These are phyloP conservation scores for Pseudoatta argentina DNA, from an alignment of 1,140 invertebrate genomes.

Conservation along the genomic window DNA sequence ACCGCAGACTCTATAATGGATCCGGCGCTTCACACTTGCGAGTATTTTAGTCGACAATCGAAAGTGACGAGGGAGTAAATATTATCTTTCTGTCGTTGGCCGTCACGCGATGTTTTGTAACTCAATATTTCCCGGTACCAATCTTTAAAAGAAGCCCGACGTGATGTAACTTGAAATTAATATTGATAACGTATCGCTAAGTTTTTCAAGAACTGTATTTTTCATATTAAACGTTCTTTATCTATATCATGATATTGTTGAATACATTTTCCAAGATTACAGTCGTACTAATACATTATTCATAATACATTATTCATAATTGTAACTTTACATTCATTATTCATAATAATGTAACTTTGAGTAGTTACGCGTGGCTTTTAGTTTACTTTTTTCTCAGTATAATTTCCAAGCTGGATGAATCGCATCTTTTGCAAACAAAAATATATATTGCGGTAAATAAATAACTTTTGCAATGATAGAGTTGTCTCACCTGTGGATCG, in stretches of 20 bases:
- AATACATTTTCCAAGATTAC: background rate
- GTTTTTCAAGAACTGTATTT: background rate
- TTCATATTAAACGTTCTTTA: background rate
- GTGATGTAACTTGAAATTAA: background rate
- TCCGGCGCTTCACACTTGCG: constrained; percentile 15
- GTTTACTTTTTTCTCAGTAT: background rate
- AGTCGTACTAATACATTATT: background rate
- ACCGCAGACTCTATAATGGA: background rate
- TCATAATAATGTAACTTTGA: background rate
- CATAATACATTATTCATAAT: background rate
- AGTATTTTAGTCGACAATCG: constrained; percentile 58
- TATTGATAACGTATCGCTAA: constrained; percentile 20
- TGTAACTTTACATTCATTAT: background rate
- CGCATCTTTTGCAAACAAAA: background rate
- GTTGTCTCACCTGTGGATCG: background rate
- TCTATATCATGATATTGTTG: background rate
- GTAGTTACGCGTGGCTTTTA: background rate
- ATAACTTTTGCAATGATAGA: constrained; percentile 24
- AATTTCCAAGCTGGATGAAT: too few species aligned
- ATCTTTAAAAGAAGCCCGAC: constrained; percentile 14
- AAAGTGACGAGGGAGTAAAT: constrained; percentile 55
- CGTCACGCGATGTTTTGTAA: constrained; percentile 47
- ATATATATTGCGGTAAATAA: background rate
- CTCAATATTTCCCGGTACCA: constrained; percentile 37
- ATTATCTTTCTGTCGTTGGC: constrained; percentile 49